A percentile compares a stretch with the other conserved stretches of the same genome.
Evolutionary conservation across 1,140 invertebrate genomes (phyloP).

Genomic region (Drosophila jambulina): DNA sequence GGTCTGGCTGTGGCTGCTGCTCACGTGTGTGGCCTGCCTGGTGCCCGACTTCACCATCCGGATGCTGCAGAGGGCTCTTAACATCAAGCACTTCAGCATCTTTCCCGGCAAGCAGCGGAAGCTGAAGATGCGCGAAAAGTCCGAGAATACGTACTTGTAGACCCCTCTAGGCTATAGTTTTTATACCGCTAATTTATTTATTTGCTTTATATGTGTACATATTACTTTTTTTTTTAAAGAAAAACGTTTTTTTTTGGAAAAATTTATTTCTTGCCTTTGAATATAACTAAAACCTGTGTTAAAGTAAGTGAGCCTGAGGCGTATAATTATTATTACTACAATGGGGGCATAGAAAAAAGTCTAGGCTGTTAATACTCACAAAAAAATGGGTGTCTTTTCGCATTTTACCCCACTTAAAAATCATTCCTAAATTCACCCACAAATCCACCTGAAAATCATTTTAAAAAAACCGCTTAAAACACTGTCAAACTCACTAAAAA

Average conservation of each 20-base stretch:
- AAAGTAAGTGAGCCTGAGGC: background rate
- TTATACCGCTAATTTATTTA: constrained; percentile 70
- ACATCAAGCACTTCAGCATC: constrained; percentile 67
- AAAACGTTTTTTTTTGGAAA: constrained; percentile 51
- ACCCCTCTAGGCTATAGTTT: constrained; percentile 34
- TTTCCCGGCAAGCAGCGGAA: constrained; percentile 74
- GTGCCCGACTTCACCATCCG: constrained; percentile 87
- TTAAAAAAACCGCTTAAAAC: too few species aligned
- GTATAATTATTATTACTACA: background rate
- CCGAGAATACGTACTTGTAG: constrained; percentile 72
- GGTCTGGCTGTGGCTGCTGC: constrained; percentile 88
- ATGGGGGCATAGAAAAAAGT: background rate
- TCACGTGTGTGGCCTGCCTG: constrained; percentile 87
- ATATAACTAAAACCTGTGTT: background rate
- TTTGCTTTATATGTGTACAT: constrained; percentile 54
- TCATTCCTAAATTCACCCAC: background rate
- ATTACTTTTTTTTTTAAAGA: constrained; percentile 56
- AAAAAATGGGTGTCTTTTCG: rapidly evolving
- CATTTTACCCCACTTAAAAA: background rate
- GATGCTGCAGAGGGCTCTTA: constrained; percentile 67
- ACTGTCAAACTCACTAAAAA: too few species aligned
- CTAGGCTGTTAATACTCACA: background rate
- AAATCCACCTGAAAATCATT: too few species aligned
- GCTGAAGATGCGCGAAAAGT: constrained; percentile 63
- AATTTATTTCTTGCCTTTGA: background rate